Base-by-base conservation (phyloP, 2,888 invertebrate species). In the Molorchus minor region DNA sequence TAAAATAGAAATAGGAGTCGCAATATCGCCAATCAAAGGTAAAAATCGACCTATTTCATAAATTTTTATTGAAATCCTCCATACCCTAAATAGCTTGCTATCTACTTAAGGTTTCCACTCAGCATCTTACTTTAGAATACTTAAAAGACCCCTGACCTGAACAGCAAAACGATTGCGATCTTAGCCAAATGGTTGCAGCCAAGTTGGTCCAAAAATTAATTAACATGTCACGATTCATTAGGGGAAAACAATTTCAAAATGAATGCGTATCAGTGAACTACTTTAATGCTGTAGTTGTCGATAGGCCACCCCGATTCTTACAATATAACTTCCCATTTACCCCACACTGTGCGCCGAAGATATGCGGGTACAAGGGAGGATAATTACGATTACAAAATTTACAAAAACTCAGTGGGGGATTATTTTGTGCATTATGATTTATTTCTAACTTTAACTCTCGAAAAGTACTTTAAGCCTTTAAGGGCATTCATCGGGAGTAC, bases 371-470 rank as follows among this genome's bases (percentile, higher is more conserved):
- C 64, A 66, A 60, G 69, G 70, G 70, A 66, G 65, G 73, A 61
- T 70, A 72, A 62, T 62, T 58, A 58, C 56, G 53, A 74, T 72
- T 70, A 70, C 62, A 53, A 58, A 69, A 65, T 71, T 67, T 59
- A 72, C 71, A 74, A 74, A 72, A 69, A 69, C 71, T 54, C 73
- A 68, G 72, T 65, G 51, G 71, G 74, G 60, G 62, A 59, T 65
- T 68, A 55, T 61, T 64, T 62, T 66, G 63, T 61, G 64, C 63
- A 64, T 57, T 62, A 65, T 70, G 71, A 71, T 71, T 70, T 68
- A 70, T 71, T 47, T 64, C 56, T 49, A 65, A 65, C 65, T 67
- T 58, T 61, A 52, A 41, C 52, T 41, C 52, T 19, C 29, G 46
- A 52, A 41, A 21, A 21, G 29, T 41, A 41, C 41, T 20, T 41